phyloP scores from a whole-genome alignment of 1,140 invertebrate genomes.

The Ridgeia piscesae region DNA sequence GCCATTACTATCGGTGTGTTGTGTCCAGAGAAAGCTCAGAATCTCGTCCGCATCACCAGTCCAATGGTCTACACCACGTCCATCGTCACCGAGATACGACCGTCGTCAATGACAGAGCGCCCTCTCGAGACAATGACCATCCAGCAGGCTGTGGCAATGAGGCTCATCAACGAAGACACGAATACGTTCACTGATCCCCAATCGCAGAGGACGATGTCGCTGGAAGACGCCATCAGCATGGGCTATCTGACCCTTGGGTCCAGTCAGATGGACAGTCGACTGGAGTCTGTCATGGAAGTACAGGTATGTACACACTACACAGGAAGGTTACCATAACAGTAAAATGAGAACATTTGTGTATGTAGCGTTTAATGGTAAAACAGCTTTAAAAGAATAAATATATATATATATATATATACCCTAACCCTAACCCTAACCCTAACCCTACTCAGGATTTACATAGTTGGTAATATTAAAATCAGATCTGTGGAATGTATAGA shows the following conservation, averaged over 20 bases:
- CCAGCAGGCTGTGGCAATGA: slow-evolving; percentile 74
- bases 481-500: too few species aligned
- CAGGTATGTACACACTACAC: neutral
- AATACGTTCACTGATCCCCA: slow-evolving; percentile 81
- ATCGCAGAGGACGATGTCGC: slow-evolving; percentile 71
- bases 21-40: slow-evolving; percentile 44
- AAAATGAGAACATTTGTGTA: neutral
- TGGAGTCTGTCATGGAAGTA: neutral
- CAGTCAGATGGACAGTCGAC: neutral
- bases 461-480: too few species aligned
- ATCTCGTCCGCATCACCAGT: slow-evolving; percentile 45
- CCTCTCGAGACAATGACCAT: slow-evolving; percentile 30
- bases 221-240: slow-evolving; percentile 77
- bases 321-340: neutral
- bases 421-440: too few species aligned
- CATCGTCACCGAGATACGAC: slow-evolving; percentile 45
- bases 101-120: slow-evolving; percentile 17
- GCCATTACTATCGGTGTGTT: slow-evolving; percentile 46
- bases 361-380: neutral
- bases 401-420: neutral
- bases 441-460: too few species aligned
- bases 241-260: slow-evolving; percentile 65
- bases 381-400: neutral
- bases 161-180: slow-evolving; percentile 75
- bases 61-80: slow-evolving; percentile 48